A percentile compares a stretch with the other conserved stretches of the same genome.
phyloP scores from a whole-genome alignment of 2,888 invertebrate genomes.

The Spodoptera picta region DNA sequence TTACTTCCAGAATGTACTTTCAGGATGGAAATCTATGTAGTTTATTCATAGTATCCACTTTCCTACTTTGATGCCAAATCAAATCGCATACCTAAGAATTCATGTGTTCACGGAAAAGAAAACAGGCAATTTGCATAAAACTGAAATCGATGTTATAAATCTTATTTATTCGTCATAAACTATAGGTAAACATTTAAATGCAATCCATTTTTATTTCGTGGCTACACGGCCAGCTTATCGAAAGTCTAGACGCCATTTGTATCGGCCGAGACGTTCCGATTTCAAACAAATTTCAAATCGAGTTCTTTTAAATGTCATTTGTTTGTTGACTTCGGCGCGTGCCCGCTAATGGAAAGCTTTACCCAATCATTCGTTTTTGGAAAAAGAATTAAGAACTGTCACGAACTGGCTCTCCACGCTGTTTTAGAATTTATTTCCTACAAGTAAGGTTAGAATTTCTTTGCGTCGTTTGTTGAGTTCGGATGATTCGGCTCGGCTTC shows the following conservation, averaged over 20 bases:
- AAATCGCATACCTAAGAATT: no score
- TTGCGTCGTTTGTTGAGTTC: slow-evolving; percentile 43
- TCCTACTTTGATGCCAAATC: no score
- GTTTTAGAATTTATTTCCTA: slow-evolving; percentile 43
- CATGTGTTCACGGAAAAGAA: no score
- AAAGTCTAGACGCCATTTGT: slow-evolving; percentile 85
- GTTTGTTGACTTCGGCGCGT: slow-evolving; percentile 84
- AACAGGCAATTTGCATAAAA: slow-evolving; percentile 1
- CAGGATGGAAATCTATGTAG: no score
- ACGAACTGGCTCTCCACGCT: slow-evolving; percentile 58
- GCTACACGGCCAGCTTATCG: slow-evolving; percentile 66
- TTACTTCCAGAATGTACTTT: no score
- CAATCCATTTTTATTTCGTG: slow-evolving; percentile 49
- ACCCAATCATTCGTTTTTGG: slow-evolving; percentile 74
- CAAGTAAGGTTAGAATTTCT: slow-evolving; percentile 56
- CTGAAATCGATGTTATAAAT: slow-evolving; percentile 1
- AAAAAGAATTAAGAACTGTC: slow-evolving; percentile 73
- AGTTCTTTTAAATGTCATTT: slow-evolving; percentile 85
- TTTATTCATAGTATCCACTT: no score
- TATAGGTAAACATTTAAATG: slow-evolving; percentile 30
- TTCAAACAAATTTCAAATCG: slow-evolving; percentile 82
- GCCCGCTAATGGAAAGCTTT: slow-evolving; percentile 86
- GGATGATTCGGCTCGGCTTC: slow-evolving; percentile 62
- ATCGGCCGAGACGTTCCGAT: slow-evolving; percentile 78
- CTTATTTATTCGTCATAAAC: slow-evolving; percentile 13